phyloP scores from a whole-genome alignment of 2,888 invertebrate genomes.

The Cephus pygmeus region DNA sequence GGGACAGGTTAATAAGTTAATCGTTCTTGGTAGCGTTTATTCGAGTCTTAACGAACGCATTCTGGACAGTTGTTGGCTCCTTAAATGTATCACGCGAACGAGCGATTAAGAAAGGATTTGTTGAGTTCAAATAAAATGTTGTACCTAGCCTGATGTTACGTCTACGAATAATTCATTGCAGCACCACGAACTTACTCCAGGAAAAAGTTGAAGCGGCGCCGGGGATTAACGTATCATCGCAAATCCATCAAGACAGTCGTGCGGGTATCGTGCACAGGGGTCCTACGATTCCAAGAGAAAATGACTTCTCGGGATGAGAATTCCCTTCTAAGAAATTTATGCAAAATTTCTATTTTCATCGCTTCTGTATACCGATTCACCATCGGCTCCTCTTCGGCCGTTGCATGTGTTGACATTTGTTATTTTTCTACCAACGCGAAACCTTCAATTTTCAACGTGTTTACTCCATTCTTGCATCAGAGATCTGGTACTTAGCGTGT shows the following conservation, averaged over 20 bases:
- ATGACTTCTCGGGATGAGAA: not conserved
- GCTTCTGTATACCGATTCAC: not conserved
- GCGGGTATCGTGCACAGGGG: not conserved
- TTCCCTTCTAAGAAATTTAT: not conserved
- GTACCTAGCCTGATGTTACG: not conserved
- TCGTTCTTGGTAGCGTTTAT: slow-evolving; percentile 24
- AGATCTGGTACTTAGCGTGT: not conserved
- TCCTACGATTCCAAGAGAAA: not conserved
- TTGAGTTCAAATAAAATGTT: not conserved
- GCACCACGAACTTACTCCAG: not conserved
- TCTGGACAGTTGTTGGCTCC: slow-evolving; percentile 19
- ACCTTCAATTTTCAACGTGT: not conserved
- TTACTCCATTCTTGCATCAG: not conserved
- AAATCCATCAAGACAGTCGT: not conserved
- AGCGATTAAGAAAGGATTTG: not conserved
- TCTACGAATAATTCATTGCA: not conserved
- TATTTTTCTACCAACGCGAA: not conserved
- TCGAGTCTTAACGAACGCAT: slow-evolving; percentile 34
- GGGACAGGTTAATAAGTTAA: slow-evolving; percentile 51
- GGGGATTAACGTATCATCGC: not conserved
- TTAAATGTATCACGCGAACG: not conserved
- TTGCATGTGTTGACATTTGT: not conserved
- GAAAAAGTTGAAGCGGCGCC: not conserved
- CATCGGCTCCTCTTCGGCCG: not conserved
- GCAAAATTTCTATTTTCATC: not conserved